Evolutionary conservation across 2,888 invertebrate genomes (phyloP), one percentile per base, ranked within the genome.

Genomic region (Pterostichus madidus): DNA sequence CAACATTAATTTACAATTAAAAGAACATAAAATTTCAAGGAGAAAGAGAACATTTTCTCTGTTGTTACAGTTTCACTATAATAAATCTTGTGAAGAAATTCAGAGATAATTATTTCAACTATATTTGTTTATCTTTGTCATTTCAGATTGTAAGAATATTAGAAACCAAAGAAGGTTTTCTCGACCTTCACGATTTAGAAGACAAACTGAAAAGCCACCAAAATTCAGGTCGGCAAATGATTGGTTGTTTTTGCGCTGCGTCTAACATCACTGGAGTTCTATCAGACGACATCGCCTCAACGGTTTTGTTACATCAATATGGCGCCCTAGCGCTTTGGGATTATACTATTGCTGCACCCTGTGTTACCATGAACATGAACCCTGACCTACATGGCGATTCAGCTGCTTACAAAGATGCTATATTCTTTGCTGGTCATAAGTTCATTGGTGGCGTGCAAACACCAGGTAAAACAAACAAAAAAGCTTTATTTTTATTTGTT

Each of bases 361-460:
- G 95, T 87, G 92, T 95, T 0, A 91, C 92, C 15, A 93, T 97
- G 82, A 95, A 96, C 86, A 96, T 97, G 95, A 97, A 98, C 88
- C 96, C 97, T 0, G 91, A 93, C 10, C 90, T 94, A 39, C 92
- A 93, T 3, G 95, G 95, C 46, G 92, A 90, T 73, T 89, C 93
- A n/a, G 92, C 93, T 86, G 94, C 94, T 53, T 93, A 94, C 89
- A 97, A 97, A 88, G 98, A 98, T 89, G 97, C 97, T 0, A 91
- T 98, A 81, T 97, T 96, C 90, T 95, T 98, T 88, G 96, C 97
- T 78, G 94, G 96, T 73, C 97, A 97, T 91, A 97, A 97, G 90
- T 97, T 98, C 89, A 93, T 97, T 49, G 98, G 98, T 0, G 98
- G 97, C 0, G 95, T 96, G 0, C 96, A 96, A 87, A 96, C 97